These are phyloP conservation scores for Acanthiza pusilla DNA, from an alignment of 2,797 vertebrate species.

Conservation along the genomic window DNA sequence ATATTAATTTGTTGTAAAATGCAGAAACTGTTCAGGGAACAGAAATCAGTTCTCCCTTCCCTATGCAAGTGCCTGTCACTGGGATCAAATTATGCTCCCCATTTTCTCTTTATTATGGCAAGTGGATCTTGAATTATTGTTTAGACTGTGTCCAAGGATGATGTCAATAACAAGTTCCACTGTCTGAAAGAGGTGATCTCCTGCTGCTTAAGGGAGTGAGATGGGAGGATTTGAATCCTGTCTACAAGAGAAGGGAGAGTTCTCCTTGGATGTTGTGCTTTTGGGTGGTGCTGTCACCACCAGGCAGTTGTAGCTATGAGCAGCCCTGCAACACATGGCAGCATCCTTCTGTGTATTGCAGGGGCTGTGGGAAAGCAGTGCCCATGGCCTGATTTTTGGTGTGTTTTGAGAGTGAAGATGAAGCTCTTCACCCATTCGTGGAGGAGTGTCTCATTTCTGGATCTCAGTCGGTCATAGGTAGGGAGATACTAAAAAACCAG, in stretches of 20 bases:
- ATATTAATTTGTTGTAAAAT: background rate
- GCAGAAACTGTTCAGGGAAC: background rate
- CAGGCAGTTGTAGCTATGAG: background rate
- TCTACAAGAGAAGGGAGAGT: background rate
- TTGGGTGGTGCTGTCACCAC: background rate
- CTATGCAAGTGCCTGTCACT: background rate
- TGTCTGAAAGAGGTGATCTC: background rate
- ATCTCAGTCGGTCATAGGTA: background rate
- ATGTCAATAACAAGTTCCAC: background rate
- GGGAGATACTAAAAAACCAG: background rate
- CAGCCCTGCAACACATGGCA: background rate
- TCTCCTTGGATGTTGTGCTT: background rate
- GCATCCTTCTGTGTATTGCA: background rate
- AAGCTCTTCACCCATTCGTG: background rate
- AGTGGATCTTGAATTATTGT: background rate
- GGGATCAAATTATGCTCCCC: background rate
- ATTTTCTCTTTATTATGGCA: background rate
- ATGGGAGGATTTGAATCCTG: background rate
- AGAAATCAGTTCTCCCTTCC: background rate
- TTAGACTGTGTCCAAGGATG: background rate
- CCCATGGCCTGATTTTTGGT: background rate
- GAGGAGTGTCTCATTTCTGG: background rate
- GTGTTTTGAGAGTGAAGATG: background rate
- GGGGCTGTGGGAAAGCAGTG: background rate
- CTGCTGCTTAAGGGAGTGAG: background rate